Conservation (phyloP, 35 echinoderm and acorn worm species). For the Heliocidaris tuberculata region DNA sequence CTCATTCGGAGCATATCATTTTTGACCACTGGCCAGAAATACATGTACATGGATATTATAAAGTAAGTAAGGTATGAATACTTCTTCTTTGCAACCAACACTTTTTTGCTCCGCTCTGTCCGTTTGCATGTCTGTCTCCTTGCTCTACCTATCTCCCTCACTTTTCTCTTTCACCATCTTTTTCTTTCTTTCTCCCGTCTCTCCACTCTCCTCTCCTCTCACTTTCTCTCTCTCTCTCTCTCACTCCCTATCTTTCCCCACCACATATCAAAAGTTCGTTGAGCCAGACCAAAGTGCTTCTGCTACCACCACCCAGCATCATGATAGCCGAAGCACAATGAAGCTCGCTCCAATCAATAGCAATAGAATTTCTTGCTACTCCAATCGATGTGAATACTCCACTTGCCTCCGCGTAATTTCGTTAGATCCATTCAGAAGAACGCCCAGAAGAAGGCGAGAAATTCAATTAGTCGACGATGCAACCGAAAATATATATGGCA, state of each 20-base stretch:
- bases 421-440: slow-evolving; percentile 40
- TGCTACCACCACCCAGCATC: not conserved
- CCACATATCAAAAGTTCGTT: slow-evolving; percentile 24
- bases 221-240: not conserved
- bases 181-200: not conserved
- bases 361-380: slow-evolving; percentile 36
- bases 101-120: not conserved
- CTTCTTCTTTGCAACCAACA: too few species aligned
- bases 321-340: not conserved
- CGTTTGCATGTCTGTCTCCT: not conserved
- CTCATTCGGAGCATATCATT: not conserved
- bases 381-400: slow-evolving; percentile 35
- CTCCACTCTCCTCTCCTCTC: not conserved
- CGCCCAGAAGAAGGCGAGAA: slow-evolving; percentile 23
- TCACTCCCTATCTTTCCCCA: not conserved
- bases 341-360: slow-evolving; percentile 30
- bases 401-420: slow-evolving; percentile 35
- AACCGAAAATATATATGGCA: slow-evolving; percentile 42
- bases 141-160: not conserved
- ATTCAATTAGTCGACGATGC: slow-evolving; percentile 26
- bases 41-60: too few species aligned
- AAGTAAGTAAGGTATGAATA: too few species aligned
- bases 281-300: slow-evolving; percentile 14
- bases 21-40: not conserved
- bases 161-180: not conserved